phyloP scores from a whole-genome alignment of 2,113 vertebrate species.

The Scytalopus superciliaris region DNA sequence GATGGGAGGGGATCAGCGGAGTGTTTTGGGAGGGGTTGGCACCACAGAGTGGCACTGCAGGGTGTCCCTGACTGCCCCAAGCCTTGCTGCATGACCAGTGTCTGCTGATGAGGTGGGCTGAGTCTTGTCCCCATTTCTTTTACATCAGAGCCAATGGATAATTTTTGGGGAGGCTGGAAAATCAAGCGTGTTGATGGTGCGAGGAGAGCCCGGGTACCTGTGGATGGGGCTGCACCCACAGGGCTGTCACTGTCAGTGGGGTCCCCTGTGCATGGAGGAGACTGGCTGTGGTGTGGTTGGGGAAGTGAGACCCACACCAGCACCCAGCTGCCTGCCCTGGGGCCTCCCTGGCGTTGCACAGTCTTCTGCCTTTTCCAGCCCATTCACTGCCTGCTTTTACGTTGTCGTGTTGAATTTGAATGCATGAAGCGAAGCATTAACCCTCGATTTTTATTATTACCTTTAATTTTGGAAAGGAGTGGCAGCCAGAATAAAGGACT shows the following conservation, averaged over 20 bases:
- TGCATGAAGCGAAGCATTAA: not conserved
- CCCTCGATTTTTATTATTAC: not conserved
- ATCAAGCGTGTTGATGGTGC: rapidly evolving
- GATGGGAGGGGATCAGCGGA: rapidly evolving
- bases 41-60: not conserved
- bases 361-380: not conserved
- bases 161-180: not conserved
- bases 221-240: rapidly evolving
- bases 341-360: not conserved
- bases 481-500: not conserved
- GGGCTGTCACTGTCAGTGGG: rapidly evolving
- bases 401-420: not conserved
- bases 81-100: not conserved
- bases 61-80: not conserved
- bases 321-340: not conserved
- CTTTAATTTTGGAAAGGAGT: not conserved
- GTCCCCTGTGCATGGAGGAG: not conserved
- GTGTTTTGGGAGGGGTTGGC: not conserved
- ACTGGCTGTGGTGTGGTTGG: not conserved
- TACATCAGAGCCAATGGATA: not conserved
- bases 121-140: not conserved
- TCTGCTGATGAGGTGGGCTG: not conserved
- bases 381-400: not conserved
- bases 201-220: rapidly evolving
- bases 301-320: not conserved